Evolutionary conservation across 1,140 invertebrate genomes (phyloP).

Genomic region (Calliphora vicina): DNA sequence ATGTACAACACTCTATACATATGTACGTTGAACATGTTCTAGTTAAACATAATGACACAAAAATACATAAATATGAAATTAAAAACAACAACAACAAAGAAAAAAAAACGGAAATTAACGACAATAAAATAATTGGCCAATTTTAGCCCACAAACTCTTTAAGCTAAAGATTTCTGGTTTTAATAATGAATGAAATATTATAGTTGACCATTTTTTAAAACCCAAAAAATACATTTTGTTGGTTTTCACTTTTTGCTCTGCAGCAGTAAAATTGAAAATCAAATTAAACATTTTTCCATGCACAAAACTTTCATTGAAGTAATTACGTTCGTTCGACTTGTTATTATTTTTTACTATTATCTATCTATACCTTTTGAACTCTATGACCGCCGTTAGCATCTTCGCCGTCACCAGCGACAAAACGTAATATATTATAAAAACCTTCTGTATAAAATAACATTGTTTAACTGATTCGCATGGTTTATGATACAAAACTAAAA

Average conservation of each 20-base stretch:
- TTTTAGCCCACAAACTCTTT: too few relatives aligned
- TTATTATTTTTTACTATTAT: not conserved
- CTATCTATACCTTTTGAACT: constrained; percentile 32
- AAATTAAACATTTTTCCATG: not conserved
- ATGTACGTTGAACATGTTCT: not conserved
- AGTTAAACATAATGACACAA: not conserved
- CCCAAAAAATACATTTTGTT: not conserved
- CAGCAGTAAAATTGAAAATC: not conserved
- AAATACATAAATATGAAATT: not conserved
- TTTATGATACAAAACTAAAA: constrained; percentile 20
- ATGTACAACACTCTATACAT: not conserved
- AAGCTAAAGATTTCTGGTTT: too few relatives aligned
- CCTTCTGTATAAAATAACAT: constrained; percentile 46
- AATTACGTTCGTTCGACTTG: not conserved
- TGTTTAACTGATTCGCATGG: constrained; percentile 38
- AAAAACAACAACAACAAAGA: too few relatives aligned
- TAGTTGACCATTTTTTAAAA: too few relatives aligned
- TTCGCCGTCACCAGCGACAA: constrained; percentile 5
- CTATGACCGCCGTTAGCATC: constrained; percentile 26
- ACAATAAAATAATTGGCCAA: too few relatives aligned
- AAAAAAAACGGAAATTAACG: too few relatives aligned
- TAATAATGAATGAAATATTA: too few relatives aligned
- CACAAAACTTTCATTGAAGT: too few relatives aligned
- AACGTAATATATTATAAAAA: constrained; percentile 39
- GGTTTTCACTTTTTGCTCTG: not conserved